Percentiles rank a stretch among this genome's conserved stretches.
These are phyloP conservation scores for Diaperis boleti DNA, from an alignment of 2,888 invertebrate genomes.

Conservation along the genomic window DNA sequence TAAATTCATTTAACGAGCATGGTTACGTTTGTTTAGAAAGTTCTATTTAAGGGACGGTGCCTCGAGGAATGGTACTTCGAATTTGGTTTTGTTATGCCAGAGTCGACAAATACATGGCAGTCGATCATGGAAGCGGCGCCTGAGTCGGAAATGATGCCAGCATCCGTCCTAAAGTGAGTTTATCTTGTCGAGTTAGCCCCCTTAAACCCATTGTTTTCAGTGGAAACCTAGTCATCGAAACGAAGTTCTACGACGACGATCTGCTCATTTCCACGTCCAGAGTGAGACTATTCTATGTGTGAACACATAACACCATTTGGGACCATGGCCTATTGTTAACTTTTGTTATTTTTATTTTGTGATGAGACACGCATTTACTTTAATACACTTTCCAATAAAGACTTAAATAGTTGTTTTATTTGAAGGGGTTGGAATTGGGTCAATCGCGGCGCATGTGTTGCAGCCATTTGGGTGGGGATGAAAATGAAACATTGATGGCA, in stretches of 20 bases:
- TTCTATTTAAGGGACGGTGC: slow-evolving; percentile 87
- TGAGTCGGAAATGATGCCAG: slow-evolving; percentile 99
- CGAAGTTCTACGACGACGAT: slow-evolving; percentile 96
- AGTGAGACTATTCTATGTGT: slow-evolving; percentile 95
- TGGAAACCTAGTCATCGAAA: slow-evolving; percentile 97
- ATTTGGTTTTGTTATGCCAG: slow-evolving; percentile 98
- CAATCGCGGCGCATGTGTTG: slow-evolving; percentile 28
- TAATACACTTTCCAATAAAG: slow-evolving; percentile 31
- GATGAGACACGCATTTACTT: slow-evolving; percentile 31
- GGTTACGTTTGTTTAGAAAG: slow-evolving; percentile 69
- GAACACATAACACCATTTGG: slow-evolving; percentile 56
- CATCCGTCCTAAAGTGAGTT: slow-evolving; percentile 92
- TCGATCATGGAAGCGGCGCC: slow-evolving; percentile 98
- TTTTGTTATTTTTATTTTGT: slow-evolving; percentile 26
- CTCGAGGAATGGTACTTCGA: slow-evolving; percentile 99
- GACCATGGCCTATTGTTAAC: slow-evolving; percentile 28
- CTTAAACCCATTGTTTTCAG: slow-evolving; percentile 66
- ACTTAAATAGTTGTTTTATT: slow-evolving; percentile 1
- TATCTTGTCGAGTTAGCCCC: neutral
- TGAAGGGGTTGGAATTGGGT: slow-evolving; percentile 28
- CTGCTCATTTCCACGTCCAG: slow-evolving; percentile 93
- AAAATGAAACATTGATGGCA: slow-evolving; percentile 28
- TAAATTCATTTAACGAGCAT: neutral
- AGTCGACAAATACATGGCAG: slow-evolving; percentile 99
- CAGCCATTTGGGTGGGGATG: slow-evolving; percentile 10